These are phyloP conservation scores for Scartelaos histophorus DNA, from an alignment of 2,113 vertebrate genomes.

Conservation along the genomic window DNA sequence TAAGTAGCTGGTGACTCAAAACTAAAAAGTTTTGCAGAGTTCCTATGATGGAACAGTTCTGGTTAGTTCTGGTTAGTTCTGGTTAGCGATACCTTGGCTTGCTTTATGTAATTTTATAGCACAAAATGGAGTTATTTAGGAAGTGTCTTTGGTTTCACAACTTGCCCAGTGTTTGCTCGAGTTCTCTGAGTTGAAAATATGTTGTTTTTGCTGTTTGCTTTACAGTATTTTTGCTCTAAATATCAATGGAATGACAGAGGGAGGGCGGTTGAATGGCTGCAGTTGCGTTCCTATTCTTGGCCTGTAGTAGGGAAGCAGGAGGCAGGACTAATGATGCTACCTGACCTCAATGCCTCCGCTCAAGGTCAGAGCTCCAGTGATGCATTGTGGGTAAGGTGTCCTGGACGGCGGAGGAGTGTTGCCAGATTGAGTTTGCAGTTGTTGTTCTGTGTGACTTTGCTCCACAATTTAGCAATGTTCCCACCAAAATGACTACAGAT, in stretches of 20 bases:
- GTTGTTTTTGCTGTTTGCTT: not conserved
- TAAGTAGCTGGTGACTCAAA: too few relatives aligned
- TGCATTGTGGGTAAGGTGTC: constrained; percentile 73
- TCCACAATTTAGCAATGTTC: constrained; percentile 66
- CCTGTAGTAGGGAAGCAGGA: constrained; percentile 47
- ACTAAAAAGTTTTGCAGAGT: too few relatives aligned
- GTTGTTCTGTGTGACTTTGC: constrained; percentile 73
- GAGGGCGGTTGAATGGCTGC: constrained; percentile 52
- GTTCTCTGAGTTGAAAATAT: not conserved
- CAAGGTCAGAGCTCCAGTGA: constrained; percentile 75
- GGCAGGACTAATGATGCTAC: constrained; percentile 66
- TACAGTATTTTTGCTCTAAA: not conserved
- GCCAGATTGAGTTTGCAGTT: constrained; percentile 65
- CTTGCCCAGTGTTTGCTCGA: too few relatives aligned
- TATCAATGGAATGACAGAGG: not conserved
- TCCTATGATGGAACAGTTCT: too few relatives aligned
- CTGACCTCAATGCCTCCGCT: constrained; percentile 66
- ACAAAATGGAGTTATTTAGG: too few relatives aligned
- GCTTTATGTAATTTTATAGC: too few relatives aligned
- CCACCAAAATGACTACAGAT: constrained; percentile 48
- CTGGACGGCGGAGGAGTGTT: constrained; percentile 45
- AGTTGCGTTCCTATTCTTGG: constrained; percentile 64
- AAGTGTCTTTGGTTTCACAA: too few relatives aligned
- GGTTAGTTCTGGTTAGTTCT: too few relatives aligned
- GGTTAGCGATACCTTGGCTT: too few relatives aligned